These are phyloP conservation scores for Orthosia gracilis DNA, from an alignment of 2,888 invertebrate species.

Conservation along the genomic window DNA sequence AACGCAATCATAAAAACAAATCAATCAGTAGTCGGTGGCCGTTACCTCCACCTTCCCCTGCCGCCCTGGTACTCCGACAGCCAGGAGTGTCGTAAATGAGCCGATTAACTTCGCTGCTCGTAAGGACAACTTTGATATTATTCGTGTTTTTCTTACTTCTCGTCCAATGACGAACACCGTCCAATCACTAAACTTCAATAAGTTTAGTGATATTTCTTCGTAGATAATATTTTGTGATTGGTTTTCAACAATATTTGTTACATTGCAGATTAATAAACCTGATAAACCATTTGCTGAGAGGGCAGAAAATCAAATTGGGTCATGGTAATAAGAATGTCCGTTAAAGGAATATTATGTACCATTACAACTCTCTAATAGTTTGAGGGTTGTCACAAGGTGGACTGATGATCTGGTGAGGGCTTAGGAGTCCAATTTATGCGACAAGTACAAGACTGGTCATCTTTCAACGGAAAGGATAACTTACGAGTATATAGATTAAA, in stretches of 20 bases:
- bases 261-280: background rate
- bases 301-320: too few species aligned
- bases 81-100: conserved; percentile 79
- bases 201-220: conserved; percentile 35
- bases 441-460: background rate
- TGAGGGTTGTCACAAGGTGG: background rate
- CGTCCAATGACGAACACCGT: too few species aligned
- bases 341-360: too few species aligned
- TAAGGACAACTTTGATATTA: conserved; percentile 71
- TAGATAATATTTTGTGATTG: conserved; percentile 20
- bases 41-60: conserved; percentile 70
- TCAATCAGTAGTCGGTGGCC: conserved; percentile 76
- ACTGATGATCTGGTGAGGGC: background rate
- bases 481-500: too few species aligned
- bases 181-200: too few species aligned
- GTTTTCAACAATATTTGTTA: background rate
- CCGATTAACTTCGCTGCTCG: conserved; percentile 77
- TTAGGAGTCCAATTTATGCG: background rate
- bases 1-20: conserved; percentile 75
- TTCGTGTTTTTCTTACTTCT: conserved; percentile 54
- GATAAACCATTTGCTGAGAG: background rate
- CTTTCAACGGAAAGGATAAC: background rate
- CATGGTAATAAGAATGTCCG: too few species aligned
- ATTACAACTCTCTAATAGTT: too few species aligned
- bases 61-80: conserved; percentile 51